Conservation (phyloP, 1,140 invertebrate genomes). For the Ganaspis sp. region DNA sequence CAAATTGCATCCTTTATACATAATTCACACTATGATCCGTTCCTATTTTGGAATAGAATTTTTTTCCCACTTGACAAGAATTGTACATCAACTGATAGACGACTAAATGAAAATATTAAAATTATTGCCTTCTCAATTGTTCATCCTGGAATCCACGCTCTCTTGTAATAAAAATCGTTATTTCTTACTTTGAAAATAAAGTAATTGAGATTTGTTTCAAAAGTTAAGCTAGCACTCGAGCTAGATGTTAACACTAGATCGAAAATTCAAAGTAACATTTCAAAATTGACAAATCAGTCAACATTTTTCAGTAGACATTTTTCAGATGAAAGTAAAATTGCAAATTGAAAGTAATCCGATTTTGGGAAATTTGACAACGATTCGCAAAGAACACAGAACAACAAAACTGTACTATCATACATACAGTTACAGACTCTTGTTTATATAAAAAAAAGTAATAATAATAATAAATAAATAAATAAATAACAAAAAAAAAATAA, state of each 20-base stretch:
- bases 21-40: constrained; percentile 73
- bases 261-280: no score
- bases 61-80: constrained; percentile 69
- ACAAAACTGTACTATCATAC: constrained; percentile 21
- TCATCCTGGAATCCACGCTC: constrained; percentile 47
- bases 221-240: not conserved
- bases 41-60: constrained; percentile 71
- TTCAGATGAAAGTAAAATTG: not conserved
- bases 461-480: no score
- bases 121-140: constrained; percentile 66
- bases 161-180: constrained; percentile 15
- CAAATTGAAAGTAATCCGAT: not conserved
- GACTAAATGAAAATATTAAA: constrained; percentile 70
- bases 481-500: not conserved
- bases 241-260: no score
- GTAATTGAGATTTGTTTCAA: not conserved
- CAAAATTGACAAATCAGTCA: no score
- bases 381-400: constrained; percentile 26
- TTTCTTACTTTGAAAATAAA: constrained; percentile 30
- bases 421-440: not conserved
- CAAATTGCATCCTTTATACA: constrained; percentile 72
- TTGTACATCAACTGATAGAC: constrained; percentile 69
- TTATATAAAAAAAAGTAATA: no score
- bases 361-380: not conserved
- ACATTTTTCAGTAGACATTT: not conserved